These are phyloP conservation scores for Mythimna albipuncta DNA, from an alignment of 2,888 invertebrate species.

Conservation along the genomic window DNA sequence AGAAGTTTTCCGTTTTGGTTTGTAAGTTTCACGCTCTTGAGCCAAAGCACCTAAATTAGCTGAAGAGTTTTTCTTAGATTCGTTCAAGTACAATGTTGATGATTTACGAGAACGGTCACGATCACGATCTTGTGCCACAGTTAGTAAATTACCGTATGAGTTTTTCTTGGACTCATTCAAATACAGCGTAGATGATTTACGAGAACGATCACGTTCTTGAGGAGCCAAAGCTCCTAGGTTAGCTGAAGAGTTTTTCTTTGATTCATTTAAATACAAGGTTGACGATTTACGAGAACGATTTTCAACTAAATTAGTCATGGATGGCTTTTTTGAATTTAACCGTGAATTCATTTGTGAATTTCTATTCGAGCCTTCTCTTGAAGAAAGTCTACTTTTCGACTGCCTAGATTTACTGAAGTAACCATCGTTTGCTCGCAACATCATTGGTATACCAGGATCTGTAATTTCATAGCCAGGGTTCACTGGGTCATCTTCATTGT, in stretches of 20 bases:
- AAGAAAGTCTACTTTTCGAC: constrained; percentile 83
- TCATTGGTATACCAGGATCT: constrained; percentile 93
- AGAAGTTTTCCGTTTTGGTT: constrained; percentile 85
- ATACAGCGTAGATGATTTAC: constrained; percentile 87
- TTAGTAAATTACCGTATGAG: constrained; percentile 82
- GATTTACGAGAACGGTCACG: constrained; percentile 83
- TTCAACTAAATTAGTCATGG: constrained; percentile 86
- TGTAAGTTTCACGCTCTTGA: constrained; percentile 80
- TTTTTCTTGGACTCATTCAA: constrained; percentile 89
- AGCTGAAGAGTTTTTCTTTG: constrained; percentile 85
- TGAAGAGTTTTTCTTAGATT: constrained; percentile 88
- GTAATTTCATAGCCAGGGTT: constrained; percentile 92
- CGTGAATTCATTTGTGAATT: constrained; percentile 87
- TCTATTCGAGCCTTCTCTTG: constrained; percentile 83
- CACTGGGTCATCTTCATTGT: constrained; percentile 91
- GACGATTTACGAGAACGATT: constrained; percentile 86
- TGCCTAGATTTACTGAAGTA: constrained; percentile 90
- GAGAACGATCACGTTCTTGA: constrained; percentile 83
- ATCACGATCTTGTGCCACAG: constrained; percentile 80
- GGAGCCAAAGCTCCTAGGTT: constrained; percentile 80
- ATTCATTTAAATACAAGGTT: constrained; percentile 86
- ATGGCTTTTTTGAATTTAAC: constrained; percentile 85
- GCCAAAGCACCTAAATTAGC: constrained; percentile 80
- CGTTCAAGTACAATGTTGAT: constrained; percentile 85
- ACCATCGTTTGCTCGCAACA: constrained; percentile 91